Conservation (phyloP, 2,888 invertebrate genomes). For the Metopia argyrocephala region DNA sequence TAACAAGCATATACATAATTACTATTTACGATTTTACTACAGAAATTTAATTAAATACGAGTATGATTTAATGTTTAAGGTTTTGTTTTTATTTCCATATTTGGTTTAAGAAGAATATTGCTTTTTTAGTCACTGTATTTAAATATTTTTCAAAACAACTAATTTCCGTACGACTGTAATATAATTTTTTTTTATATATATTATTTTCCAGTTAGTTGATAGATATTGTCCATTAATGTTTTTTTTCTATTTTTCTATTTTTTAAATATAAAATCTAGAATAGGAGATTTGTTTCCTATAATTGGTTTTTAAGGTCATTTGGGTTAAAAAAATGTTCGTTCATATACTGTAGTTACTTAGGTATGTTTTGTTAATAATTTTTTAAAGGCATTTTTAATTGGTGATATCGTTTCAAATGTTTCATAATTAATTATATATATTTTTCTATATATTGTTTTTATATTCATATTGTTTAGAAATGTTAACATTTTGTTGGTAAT, state of each 20-base stretch:
- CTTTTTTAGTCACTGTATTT: slow-evolving; percentile 54
- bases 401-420: slow-evolving; percentile 65
- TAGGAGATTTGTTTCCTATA: slow-evolving; percentile 54
- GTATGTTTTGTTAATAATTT: slow-evolving; percentile 19
- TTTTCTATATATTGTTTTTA: slow-evolving; percentile 6
- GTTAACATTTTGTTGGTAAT: slow-evolving; percentile 58
- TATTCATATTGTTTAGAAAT: slow-evolving; percentile 60
- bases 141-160: slow-evolving; percentile 32
- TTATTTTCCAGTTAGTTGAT: slow-evolving; percentile 45
- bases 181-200: background rate
- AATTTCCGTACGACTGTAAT: slow-evolving; percentile 6
- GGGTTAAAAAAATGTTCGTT: slow-evolving; percentile 17
- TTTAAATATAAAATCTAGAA: background rate
- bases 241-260: background rate
- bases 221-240: slow-evolving; percentile 45
- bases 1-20: slow-evolving; percentile 30
- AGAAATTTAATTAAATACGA: background rate
- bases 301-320: background rate
- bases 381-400: slow-evolving; percentile 66
- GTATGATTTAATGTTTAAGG: background rate
- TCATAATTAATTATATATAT: slow-evolving; percentile 22
- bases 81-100: slow-evolving; percentile 13
- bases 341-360: slow-evolving; percentile 34
- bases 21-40: slow-evolving; percentile 17
- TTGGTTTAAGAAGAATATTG: slow-evolving; percentile 29